Conservation (phyloP, 1,140 invertebrate species). For the Pomacea maculata region DNA sequence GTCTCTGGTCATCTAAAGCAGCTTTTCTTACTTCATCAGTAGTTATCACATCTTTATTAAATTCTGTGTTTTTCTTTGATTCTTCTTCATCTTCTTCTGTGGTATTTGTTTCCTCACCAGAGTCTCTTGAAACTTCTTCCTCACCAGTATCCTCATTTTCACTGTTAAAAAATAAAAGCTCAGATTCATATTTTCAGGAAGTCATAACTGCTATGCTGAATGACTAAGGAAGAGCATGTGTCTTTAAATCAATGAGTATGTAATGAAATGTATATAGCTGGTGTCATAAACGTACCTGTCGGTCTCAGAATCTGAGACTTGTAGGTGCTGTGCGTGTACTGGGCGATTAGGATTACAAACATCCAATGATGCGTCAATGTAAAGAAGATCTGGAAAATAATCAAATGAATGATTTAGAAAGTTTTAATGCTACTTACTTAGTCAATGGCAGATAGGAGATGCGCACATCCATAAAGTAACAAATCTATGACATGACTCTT, state of each 20-base stretch:
- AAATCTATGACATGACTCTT: too few species aligned
- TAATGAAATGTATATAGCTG: neutral
- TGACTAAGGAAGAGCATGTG: neutral
- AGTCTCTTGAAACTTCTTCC: neutral
- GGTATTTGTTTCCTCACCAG: conserved; percentile 23
- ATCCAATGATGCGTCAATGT: conserved; percentile 51
- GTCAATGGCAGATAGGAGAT: too few species aligned
- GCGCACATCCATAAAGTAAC: too few species aligned
- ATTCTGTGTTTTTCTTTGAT: neutral
- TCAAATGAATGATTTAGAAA: too few species aligned
- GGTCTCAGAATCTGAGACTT: neutral
- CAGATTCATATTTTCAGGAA: neutral
- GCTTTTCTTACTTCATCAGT: too few species aligned
- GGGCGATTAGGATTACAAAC: conserved; percentile 58
- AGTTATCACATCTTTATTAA: neutral
- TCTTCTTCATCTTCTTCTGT: conserved; percentile 20
- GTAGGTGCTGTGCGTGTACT: conserved; percentile 29
- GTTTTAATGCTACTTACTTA: too few species aligned
- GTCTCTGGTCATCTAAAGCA: too few species aligned
- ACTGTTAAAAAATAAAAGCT: neutral
- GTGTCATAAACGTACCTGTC: neutral
- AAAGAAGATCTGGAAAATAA: conserved; percentile 49
- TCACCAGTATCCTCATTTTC: conserved; percentile 19
- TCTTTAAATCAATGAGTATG: neutral
- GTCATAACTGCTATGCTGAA: neutral